Evolutionary conservation across 2,113 vertebrate genomes (phyloP).

Genomic region (Amazona guildingii): DNA sequence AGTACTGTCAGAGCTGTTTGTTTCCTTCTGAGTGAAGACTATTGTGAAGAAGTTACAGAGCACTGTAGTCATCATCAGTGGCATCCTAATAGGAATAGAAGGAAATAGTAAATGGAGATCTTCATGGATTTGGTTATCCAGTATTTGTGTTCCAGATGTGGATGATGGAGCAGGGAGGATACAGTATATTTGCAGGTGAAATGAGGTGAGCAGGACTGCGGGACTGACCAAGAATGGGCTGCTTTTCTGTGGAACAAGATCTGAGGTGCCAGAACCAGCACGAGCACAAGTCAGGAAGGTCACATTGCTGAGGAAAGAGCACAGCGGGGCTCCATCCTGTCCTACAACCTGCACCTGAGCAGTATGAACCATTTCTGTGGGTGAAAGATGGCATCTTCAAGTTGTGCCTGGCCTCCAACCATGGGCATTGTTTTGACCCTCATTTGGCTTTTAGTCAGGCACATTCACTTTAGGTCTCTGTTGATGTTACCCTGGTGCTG

Average conservation of each 20-base stretch:
- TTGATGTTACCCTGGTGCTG: neutral
- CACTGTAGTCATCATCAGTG: neutral
- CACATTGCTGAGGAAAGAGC: neutral
- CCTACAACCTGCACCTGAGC: neutral
- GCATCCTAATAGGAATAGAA: neutral
- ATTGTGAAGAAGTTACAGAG: neutral
- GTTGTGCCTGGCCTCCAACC: neutral
- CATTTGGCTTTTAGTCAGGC: neutral
- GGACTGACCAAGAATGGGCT: neutral
- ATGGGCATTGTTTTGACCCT: neutral
- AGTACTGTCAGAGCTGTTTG: neutral
- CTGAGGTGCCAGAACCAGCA: neutral
- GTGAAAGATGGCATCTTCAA: neutral
- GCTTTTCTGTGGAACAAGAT: neutral
- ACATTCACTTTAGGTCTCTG: neutral
- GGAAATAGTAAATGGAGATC: neutral
- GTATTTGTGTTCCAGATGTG: neutral
- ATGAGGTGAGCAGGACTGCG: neutral
- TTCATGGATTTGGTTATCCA: neutral
- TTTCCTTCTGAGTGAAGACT: neutral
- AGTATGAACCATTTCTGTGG: neutral
- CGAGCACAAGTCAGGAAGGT: rapidly evolving
- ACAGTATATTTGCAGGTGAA: neutral
- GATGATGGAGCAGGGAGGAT: neutral
- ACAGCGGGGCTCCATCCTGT: neutral